Conservation (phyloP, 2,113 vertebrate genomes). For the Saccopteryx leptura region DNA sequence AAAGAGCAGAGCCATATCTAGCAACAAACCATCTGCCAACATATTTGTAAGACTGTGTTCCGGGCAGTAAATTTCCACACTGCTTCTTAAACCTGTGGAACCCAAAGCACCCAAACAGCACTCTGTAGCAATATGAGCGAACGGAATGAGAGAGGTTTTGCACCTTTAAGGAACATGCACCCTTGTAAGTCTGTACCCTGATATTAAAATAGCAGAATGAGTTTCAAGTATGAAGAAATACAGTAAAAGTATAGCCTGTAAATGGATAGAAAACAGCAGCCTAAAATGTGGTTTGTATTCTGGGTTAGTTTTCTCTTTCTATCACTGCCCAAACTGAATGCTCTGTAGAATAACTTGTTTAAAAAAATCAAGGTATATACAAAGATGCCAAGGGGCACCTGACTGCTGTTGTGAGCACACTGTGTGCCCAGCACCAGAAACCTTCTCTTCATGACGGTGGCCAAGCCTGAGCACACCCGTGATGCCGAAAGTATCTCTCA, state of each 20-base stretch:
- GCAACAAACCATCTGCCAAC: conserved; percentile 39
- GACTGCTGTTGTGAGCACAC: background rate
- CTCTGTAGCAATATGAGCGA: conserved; percentile 82
- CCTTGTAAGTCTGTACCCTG: conserved; percentile 87
- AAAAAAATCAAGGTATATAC: conserved; percentile 69
- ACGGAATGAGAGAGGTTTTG: conserved; percentile 84
- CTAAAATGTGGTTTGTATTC: conserved; percentile 82
- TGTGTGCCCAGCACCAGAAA: conserved; percentile 1
- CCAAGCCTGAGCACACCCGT: background rate
- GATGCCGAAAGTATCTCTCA: conserved; percentile 5
- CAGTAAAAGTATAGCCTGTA: conserved; percentile 83
- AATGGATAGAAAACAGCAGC: conserved; percentile 76
- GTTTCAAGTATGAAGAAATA: conserved; percentile 89
- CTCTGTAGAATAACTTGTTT: conserved; percentile 80
- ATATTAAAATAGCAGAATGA: conserved; percentile 84
- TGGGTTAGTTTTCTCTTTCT: conserved; percentile 78
- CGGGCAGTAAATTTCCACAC: conserved; percentile 47
- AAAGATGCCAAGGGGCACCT: conserved; percentile 41
- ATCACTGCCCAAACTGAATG: conserved; percentile 77
- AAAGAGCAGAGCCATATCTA: conserved; percentile 24
- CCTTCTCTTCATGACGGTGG: conserved; percentile 31
- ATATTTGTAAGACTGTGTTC: conserved; percentile 61
- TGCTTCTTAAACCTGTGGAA: conserved; percentile 75
- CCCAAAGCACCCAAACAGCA: conserved; percentile 82
- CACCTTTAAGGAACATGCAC: conserved; percentile 88